Evolutionary conservation across 2,888 invertebrate species (phyloP), one percentile per base, ranked within the genome.

Genomic region (Cenopis cana): DNA sequence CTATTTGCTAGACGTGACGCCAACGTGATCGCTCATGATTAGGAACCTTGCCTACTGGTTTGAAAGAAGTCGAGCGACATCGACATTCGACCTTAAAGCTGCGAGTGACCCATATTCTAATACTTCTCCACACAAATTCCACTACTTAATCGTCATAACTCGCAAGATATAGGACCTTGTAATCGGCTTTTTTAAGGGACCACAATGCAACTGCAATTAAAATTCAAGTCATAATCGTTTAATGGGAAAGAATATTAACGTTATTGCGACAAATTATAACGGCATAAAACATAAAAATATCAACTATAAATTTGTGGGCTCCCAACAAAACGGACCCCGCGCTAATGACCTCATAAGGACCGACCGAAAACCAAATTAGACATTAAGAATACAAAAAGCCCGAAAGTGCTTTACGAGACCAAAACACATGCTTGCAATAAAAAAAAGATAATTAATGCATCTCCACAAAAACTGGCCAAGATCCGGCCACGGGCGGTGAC

Each of bases 361-460:
- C 84, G 83, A 81, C 86, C 85, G 82, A 88, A 85, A 88, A 86
- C 88, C 83, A 89, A 91, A 91, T 91, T 91, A 89, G 88, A 87
- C 87, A 89, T 91, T 88, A 87, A 82, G 82, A 85, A 82, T 80
- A 86, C 87, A 90, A 89, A 90, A 89, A 89, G 84, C 86, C 82
- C 86, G 81, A 89, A 90, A 91, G 84, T 90, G 89, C 89, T 91
- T 91, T 89, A 90, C 87, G 87, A 87, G 88, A 87, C 86, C 83
- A 88, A 88, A 90, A 90, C 92, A 91, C 85, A 91, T 91, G 92
- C 89, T 89, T 83, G 87, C 88, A 85, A 87, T 90, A 91, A 93
- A 92, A 90, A n/a, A 91, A 91, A 90, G 78, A 88, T 92, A 90
- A 92, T 91, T 92, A 91, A 93, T 92, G 91, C 90, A 88, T 88